Conservation (phyloP, 2,113 vertebrate genomes). For the Edolisoma coerulescens region DNA sequence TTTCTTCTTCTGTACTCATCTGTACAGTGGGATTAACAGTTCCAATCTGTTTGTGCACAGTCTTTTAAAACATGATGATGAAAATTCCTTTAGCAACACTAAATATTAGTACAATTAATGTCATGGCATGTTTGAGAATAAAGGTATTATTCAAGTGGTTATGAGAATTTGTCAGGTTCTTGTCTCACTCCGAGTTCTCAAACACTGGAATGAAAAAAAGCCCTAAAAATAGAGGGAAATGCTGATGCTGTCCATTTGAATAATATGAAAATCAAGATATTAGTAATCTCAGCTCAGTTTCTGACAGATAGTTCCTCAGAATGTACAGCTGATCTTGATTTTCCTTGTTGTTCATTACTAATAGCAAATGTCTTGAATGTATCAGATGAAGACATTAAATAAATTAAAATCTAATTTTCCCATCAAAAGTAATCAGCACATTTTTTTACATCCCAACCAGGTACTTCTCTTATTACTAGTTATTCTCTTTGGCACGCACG, state of each 20-base stretch:
- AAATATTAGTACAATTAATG: neutral
- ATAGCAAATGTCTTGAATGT: neutral
- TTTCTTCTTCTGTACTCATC: no score
- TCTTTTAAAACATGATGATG: neutral
- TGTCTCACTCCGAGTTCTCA: neutral
- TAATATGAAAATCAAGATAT: neutral
- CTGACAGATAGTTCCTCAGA: neutral
- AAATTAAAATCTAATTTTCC: slow-evolving; percentile 17
- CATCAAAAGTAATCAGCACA: neutral
- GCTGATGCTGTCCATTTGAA: neutral
- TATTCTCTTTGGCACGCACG: neutral
- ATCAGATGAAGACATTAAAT: slow-evolving; percentile 21
- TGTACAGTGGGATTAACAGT: neutral
- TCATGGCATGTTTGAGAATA: neutral
- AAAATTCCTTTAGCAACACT: neutral
- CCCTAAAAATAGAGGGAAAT: neutral
- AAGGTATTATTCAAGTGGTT: neutral
- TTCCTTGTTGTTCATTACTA: neutral
- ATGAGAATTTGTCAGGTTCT: neutral
- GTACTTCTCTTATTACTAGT: neutral
- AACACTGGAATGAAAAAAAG: neutral
- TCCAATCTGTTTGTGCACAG: neutral
- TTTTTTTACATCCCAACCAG: neutral
- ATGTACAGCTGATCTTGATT: neutral
- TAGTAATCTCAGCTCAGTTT: neutral